phyloP scores from a whole-genome alignment of 2,113 vertebrate genomes.

The Epinephelus lanceolatus region DNA sequence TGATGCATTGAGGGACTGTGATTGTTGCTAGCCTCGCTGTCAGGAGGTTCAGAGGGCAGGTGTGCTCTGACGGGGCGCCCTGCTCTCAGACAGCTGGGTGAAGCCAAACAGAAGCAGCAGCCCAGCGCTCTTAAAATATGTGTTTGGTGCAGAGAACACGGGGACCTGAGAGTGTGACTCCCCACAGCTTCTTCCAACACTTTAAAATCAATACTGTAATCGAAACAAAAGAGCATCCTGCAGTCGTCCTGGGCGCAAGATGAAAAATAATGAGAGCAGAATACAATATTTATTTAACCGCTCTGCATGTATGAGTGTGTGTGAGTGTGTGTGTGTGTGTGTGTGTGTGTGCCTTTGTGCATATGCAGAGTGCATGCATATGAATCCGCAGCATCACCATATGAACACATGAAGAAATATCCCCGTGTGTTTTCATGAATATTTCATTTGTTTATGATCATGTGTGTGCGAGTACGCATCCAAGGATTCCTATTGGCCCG shows the following conservation, averaged over 20 bases:
- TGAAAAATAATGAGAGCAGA: conserved; percentile 33
- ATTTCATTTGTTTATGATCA: conserved; percentile 53
- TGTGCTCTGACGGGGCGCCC: conserved; percentile 23
- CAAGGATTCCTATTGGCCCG: conserved; percentile 46
- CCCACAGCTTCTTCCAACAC: conserved; percentile 9
- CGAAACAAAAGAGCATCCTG: conserved; percentile 47
- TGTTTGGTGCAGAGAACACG: conserved; percentile 34
- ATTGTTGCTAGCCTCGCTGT: conserved; percentile 39
- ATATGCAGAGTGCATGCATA: not conserved
- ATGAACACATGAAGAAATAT: not conserved
- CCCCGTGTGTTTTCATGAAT: conserved; percentile 59
- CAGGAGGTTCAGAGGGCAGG: conserved; percentile 34
- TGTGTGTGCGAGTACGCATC: conserved; percentile 34
- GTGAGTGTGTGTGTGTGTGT: not conserved
- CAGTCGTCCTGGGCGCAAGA: not conserved
- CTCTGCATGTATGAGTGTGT: too few species aligned
- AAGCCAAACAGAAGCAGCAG: not conserved
- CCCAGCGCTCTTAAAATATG: not conserved
- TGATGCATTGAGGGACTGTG: conserved; percentile 54
- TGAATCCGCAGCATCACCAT: conserved; percentile 12
- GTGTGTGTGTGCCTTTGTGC: not conserved
- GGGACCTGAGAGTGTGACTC: conserved; percentile 16
- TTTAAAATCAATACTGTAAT: conserved; percentile 57
- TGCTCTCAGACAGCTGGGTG: conserved; percentile 9
- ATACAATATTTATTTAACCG: not conserved